Evolutionary conservation across 2,888 invertebrate genomes (phyloP).

Genomic region (Trisateles emortualis): DNA sequence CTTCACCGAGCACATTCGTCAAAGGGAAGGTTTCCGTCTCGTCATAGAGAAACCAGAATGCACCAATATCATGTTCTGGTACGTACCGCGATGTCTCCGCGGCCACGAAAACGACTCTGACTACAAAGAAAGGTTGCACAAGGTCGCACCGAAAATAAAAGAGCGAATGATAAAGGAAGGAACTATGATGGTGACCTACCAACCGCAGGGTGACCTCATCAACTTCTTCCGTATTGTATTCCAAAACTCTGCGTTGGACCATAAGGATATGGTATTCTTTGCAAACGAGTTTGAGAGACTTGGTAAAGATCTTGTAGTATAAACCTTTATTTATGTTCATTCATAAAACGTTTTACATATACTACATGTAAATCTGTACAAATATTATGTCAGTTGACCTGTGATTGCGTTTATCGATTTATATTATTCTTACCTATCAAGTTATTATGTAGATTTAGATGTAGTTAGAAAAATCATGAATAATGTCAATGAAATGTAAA

Average conservation of each 20-base stretch:
- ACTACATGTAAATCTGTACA: constrained; percentile 12
- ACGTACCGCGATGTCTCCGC: constrained; percentile 92
- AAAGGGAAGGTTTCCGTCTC: constrained; percentile 91
- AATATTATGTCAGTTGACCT: constrained; percentile 53
- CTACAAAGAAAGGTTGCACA: constrained; percentile 89
- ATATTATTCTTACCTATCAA: constrained; percentile 24
- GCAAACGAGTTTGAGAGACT: constrained; percentile 95
- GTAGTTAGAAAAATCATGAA: constrained; percentile 22
- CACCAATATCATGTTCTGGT: constrained; percentile 99
- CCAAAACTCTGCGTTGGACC: constrained; percentile 95
- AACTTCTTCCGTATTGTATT: constrained; percentile 98
- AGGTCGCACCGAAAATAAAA: constrained; percentile 96
- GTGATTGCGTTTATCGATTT: constrained; percentile 65
- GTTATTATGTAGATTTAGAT: constrained; percentile 34
- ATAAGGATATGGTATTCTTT: constrained; percentile 94
- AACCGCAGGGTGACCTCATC: constrained; percentile 93
- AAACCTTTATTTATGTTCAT: constrained; percentile 32
- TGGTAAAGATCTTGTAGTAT: constrained; percentile 88
- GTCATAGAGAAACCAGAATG: constrained; percentile 94
- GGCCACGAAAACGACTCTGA: constrained; percentile 83
- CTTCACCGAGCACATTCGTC: constrained; percentile 89
- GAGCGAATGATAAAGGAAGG: constrained; percentile 98
- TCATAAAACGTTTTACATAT: constrained; percentile 36
- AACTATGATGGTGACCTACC: constrained; percentile 98
- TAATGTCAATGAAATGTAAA: constrained; percentile 28